These are phyloP conservation scores for Tylochromis polylepis DNA, from an alignment of 2,113 vertebrate genomes.

Conservation along the genomic window DNA sequence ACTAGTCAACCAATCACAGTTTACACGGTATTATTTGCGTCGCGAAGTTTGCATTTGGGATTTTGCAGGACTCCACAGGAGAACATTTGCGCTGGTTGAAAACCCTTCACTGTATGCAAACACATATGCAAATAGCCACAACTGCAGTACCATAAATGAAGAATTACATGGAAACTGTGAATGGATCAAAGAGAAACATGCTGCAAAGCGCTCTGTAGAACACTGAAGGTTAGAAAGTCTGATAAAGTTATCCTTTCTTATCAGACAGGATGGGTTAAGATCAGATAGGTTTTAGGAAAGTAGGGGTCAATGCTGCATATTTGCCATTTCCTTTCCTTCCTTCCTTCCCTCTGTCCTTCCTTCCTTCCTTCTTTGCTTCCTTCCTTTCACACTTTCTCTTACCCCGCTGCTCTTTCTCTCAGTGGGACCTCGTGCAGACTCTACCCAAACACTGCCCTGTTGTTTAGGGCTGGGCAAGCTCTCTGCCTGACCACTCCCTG, in stretches of 20 bases:
- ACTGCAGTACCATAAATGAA: not conserved
- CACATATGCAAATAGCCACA: not conserved
- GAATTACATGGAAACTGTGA: not conserved
- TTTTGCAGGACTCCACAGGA: not conserved
- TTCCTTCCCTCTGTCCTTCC: not conserved
- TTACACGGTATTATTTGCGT: not conserved
- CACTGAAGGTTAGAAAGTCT: not conserved
- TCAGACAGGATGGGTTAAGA: constrained; percentile 1
- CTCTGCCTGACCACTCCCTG: constrained; percentile 64
- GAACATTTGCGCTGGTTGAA: not conserved
- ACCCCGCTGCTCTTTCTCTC: constrained; percentile 11
- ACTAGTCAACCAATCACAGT: not conserved
- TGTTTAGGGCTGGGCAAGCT: constrained; percentile 74
- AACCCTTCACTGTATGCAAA: not conserved
- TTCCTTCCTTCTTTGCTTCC: not conserved
- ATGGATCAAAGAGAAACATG: not conserved
- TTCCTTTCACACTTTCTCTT: constrained; percentile 22
- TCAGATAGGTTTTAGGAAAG: constrained; percentile 10
- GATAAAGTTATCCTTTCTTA: not conserved
- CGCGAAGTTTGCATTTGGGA: not conserved
- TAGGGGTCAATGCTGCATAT: not conserved
- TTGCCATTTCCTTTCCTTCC: not conserved
- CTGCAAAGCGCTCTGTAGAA: not conserved
- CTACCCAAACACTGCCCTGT: constrained; percentile 66
- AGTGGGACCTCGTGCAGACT: constrained; percentile 66